phyloP scores from a whole-genome alignment of 1,140 invertebrate species.

The Lasioglossum baleicum region DNA sequence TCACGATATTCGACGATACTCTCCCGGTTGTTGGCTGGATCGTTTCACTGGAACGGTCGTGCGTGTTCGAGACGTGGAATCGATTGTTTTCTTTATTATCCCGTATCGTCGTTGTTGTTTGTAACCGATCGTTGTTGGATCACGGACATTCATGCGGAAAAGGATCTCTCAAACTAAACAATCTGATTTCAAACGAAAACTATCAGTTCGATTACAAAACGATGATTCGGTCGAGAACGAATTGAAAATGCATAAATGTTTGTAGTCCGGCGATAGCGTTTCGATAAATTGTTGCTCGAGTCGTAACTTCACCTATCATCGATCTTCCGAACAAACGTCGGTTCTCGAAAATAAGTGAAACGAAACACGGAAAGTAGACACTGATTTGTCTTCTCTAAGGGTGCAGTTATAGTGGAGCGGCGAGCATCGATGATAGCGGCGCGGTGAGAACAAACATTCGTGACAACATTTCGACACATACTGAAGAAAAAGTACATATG shows the following conservation, averaged over 20 bases:
- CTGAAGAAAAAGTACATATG: too few species aligned
- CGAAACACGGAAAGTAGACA: neutral
- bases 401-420: too few species aligned
- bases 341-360: neutral
- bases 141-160: too few species aligned
- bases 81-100: neutral
- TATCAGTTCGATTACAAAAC: too few species aligned
- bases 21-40: neutral
- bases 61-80: neutral
- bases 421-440: too few species aligned
- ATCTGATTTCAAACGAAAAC: too few species aligned
- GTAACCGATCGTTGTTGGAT: too few species aligned
- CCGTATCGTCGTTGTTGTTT: neutral
- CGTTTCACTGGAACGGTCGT: neutral
- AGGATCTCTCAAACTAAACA: too few species aligned
- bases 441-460: too few species aligned
- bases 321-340: conserved; percentile 1
- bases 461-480: too few species aligned
- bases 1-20: neutral
- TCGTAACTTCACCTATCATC: neutral
- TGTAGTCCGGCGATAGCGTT: neutral
- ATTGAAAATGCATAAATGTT: neutral
- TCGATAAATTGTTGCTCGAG: neutral
- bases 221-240: too few species aligned
- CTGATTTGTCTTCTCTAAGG: neutral